Base-by-base conservation (phyloP, 2,888 invertebrate species). In the Brachylomia viminalis region DNA sequence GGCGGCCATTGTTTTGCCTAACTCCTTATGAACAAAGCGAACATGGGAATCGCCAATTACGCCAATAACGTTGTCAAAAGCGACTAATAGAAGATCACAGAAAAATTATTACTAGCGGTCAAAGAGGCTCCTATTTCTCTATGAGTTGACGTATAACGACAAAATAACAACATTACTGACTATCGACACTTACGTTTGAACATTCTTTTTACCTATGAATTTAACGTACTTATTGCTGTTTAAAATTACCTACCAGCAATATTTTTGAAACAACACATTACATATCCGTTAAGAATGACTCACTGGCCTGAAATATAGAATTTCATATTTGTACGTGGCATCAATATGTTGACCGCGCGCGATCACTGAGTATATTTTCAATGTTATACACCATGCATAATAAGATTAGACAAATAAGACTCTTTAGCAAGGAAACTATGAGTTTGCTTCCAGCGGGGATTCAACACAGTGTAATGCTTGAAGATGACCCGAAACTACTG, bases 321-420 rank as follows among this genome's bases (percentile, higher is more conserved):
- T 42, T 52, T 54, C 30, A 17, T 27, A 83, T 78, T 78, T 83
- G 67, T 79, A 79, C 52, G 27, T 67, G 4, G 65, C n/a, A 66
- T 72, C 45, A 58, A 71, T 20, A 77, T 56, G 1, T 61, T 49
- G 20, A 66, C 54, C 20, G 64, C n/a, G 15, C 4, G 42, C 30
- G 27, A 59, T 59, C 79, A 56, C 27, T 17, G 33, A 82, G 59
- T 54, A 59, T 54, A 52, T 64, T 47, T 38, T 42, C 15, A 58
- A 30, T 33, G 15, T 27, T 62, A 52, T 27, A 27, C 58, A 70
- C 23, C 33, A 69, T 58, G 58, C 0, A 30, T 30, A 33, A 49
- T 20, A 52, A 71, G 49, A 71, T 17, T 59, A 59, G 23, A 42
- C 4, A 45, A 73, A 8, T 47, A 49, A 42, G 17, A 30, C 23